Percentiles rank a stretch among this genome's conserved stretches.
Conservation (phyloP, 2,113 vertebrate species). For the Riparia riparia region DNA sequence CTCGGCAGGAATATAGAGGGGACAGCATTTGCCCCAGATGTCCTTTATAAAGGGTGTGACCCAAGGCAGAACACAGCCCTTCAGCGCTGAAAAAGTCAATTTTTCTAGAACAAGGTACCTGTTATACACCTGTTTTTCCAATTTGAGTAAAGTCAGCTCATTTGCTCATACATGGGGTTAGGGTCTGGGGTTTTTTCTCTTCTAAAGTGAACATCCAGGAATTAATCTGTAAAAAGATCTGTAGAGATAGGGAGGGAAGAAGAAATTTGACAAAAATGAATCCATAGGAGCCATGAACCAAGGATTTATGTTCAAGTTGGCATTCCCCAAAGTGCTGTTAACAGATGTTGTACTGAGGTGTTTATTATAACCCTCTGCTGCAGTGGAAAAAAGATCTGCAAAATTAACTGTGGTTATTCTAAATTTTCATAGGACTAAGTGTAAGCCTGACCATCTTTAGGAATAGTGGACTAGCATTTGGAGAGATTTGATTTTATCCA, state of each 20-base stretch:
- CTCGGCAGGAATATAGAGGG: neutral
- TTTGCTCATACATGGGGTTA: neutral
- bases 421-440: neutral
- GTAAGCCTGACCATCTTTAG: neutral
- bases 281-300: neutral
- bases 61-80: neutral
- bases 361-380: neutral
- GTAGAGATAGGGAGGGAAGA: neutral
- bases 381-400: neutral
- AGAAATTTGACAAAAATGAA: neutral
- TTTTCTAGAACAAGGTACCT: neutral
- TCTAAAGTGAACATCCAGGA: neutral
- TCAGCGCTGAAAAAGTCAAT: accelerated
- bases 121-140: neutral
- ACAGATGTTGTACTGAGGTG: neutral
- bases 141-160: neutral
- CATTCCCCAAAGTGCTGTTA: neutral
- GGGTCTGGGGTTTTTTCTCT: accelerated
- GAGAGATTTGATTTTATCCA: neutral
- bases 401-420: neutral
- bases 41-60: neutral
- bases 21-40: neutral
- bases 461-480: neutral
- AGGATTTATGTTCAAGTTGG: neutral
- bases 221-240: neutral